Base-by-base conservation (phyloP, 2,113 vertebrate species). In the Pseudopipra pipra region DNA sequence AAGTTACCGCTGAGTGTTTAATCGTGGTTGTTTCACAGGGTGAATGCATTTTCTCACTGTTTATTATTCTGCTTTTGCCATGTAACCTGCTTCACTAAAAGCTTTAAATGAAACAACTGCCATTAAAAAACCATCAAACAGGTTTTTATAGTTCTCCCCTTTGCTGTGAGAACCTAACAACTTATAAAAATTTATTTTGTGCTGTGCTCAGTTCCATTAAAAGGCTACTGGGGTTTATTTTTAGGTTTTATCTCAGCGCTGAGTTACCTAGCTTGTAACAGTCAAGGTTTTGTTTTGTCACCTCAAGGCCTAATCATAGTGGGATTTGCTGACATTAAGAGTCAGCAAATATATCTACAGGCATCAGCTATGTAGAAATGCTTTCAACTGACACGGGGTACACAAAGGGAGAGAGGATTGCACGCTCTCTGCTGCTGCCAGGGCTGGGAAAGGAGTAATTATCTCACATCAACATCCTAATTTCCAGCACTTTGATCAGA, bases 401-500 rank as follows among this genome's bases (percentile, higher is more conserved):
- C 37, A 61, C 41, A 88, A 88, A 84, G 79, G 68, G 39, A 85
- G 19, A 39, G 89, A 8, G 9, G 43, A 89, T 35, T 23, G 76
- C 80, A 10, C 0, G 1, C 62, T 83, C 52, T 83, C 37, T 59
- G 82, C 76, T 90, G 78, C 62, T 87, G 85, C 35, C 37, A 85
- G 43, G 0, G 2, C 85, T 39, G 2, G 87, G 80, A 94, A 91
- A 91, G 68, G 76, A 93, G 83, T 95, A 81, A 93, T 97, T 96
- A 96, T 79, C 88, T 80, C 93, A 81, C 66, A 82, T 93, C 94
- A 95, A 90, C 95, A 95, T 87, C 78, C 90, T 95, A 88, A 96
- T 96, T 97, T 87, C 84, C 81, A 93, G 77, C 84, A 76, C 97
- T 96, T 95, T 96, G 96, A 95, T 97, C 86, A 85, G 90, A 91